Evolutionary conservation across 2,113 vertebrate species (phyloP).

Genomic region (Grammatotria lemairii): DNA sequence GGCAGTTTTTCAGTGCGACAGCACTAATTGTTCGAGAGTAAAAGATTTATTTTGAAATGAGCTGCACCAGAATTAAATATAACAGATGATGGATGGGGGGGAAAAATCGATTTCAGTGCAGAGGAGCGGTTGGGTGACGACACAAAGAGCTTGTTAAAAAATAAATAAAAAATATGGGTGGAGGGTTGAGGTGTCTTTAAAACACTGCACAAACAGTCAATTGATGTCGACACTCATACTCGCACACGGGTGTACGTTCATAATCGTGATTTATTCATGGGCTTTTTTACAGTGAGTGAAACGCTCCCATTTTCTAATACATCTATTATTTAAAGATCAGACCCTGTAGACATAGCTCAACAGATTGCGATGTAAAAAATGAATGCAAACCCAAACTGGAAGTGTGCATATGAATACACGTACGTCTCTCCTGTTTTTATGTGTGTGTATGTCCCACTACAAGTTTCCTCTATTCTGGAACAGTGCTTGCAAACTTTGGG

Average conservation of each 20-base stretch:
- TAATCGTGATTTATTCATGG: conserved; percentile 62
- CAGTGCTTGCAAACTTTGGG: conserved; percentile 23
- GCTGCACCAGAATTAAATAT: neutral
- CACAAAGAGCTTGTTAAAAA: neutral
- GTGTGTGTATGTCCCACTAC: neutral
- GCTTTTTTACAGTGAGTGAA: conserved; percentile 59
- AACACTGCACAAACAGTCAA: neutral
- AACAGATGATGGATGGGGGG: neutral
- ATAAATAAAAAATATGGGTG: neutral
- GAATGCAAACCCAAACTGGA: conserved; percentile 48
- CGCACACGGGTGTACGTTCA: conserved; percentile 23
- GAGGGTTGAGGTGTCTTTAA: neutral
- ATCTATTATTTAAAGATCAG: conserved; percentile 69
- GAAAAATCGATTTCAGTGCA: neutral
- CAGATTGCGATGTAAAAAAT: conserved; percentile 67
- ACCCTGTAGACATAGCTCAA: conserved; percentile 58
- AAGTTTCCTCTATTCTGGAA: conserved; percentile 10
- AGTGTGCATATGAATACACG: neutral
- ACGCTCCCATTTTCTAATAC: conserved; percentile 59
- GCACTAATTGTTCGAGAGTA: conserved; percentile 9
- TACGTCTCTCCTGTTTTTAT: neutral
- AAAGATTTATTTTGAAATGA: conserved; percentile 27
- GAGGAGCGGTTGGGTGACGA: neutral
- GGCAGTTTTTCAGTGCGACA: neutral
- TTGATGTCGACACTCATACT: neutral